Evolutionary conservation across 2,113 vertebrate genomes (phyloP), one percentile per base, ranked within the genome.

Genomic region (Chloroceryle aenea): DNA sequence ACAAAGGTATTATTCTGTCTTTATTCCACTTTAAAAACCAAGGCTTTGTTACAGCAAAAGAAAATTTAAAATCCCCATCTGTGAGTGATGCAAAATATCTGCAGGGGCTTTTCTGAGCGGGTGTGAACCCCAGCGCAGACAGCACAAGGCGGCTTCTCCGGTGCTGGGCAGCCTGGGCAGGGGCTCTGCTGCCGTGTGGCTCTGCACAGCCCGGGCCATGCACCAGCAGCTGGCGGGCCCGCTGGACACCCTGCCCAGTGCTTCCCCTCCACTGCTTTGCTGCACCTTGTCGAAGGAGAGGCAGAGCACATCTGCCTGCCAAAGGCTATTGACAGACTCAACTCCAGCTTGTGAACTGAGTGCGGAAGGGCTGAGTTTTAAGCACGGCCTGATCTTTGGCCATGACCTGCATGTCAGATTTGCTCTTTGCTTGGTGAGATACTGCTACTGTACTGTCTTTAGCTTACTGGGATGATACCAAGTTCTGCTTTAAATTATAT

Each of bases 141-240:
- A 14, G n/a, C n/a, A 7, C 30, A 17, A 5, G 34, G 34, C 42
- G 26, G 48, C 30, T 42, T 4, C 26, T 27, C 10, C 12, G 7
- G 17, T 1, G 19, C 74, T 10, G 42, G 12, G 21, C 58, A 32
- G 20, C 20, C 0, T 5, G 5, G 10, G 38, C 1, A 1, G 26
- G 27, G 61, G 22, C 23, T 52, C 50, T 17, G 3, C 52, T 0
- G 1, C 3, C 3, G 4, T 5, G 32, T 11, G 15, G 50, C 43
- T 25, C 21, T 32, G 7, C 38, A 19, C 29, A 6, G n/a, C 52
- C 52, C 52, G 3, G 27, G 53, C 34, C 0, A 6, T 1, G 10
- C 17, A 21, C 53, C 1, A 1, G 4, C 38, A 36, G n/a, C 38
- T 6, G 25, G 15, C 20, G 45, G 45, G 45, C 45, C 45, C 45